phyloP scores from a whole-genome alignment of 2,888 invertebrate species.

The Hyposoter didymator region DNA sequence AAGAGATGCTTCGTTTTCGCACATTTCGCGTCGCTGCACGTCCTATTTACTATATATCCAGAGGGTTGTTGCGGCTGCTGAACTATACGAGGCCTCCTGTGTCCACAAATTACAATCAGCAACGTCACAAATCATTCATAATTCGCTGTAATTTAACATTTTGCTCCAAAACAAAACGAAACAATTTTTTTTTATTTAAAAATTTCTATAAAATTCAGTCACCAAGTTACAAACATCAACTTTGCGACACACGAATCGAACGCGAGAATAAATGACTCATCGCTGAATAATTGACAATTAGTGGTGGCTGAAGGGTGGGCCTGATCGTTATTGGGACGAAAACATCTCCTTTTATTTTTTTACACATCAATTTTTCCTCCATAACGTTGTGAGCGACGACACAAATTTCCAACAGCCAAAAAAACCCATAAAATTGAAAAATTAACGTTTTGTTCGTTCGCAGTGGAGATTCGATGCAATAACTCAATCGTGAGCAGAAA shows the following conservation, averaged over 20 bases:
- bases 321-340: not conserved
- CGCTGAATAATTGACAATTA: not conserved
- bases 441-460: not conserved
- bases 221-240: not conserved
- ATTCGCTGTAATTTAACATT: not conserved
- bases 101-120: constrained; percentile 8
- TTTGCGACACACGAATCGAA: not conserved
- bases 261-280: not conserved
- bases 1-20: constrained; percentile 57
- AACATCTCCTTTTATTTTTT: not conserved
- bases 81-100: constrained; percentile 17
- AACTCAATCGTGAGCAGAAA: not conserved
- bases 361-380: not conserved
- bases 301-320: not conserved
- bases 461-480: not conserved
- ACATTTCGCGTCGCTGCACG: constrained; percentile 51
- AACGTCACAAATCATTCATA: constrained; percentile 15
- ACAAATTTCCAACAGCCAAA: not conserved
- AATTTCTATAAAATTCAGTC: too few species aligned
- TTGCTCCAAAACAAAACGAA: not conserved
- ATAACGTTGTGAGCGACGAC: not conserved
- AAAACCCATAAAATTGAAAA: not conserved
- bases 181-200: too few species aligned
- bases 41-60: constrained; percentile 44
- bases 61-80: constrained; percentile 26